These are phyloP conservation scores for Spisula subtruncata DNA, from an alignment of 2,888 invertebrate species.

Conservation along the genomic window DNA sequence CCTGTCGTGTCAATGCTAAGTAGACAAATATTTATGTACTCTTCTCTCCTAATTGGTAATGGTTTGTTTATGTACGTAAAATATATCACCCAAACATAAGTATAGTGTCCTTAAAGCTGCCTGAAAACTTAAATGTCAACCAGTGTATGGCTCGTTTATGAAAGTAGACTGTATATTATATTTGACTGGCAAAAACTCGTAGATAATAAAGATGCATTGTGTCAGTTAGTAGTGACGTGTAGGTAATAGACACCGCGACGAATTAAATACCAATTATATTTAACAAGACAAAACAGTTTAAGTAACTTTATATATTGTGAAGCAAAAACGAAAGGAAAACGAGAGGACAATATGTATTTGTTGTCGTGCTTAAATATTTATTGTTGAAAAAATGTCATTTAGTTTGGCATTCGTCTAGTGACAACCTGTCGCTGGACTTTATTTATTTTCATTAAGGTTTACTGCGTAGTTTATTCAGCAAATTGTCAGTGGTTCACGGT, in stretches of 20 bases:
- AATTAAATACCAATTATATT: conserved; percentile 8
- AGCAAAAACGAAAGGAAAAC: no score
- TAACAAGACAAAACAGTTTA: conserved; percentile 18
- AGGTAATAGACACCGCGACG: background rate
- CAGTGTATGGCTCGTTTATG: background rate
- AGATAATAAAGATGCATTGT: conserved; percentile 10
- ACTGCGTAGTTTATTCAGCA: no score
- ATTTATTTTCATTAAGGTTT: no score
- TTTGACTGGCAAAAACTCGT: background rate
- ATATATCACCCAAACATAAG: conserved; percentile 7
- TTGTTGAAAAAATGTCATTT: no score
- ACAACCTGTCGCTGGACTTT: no score
- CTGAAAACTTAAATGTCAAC: background rate
- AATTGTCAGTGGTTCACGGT: no score
- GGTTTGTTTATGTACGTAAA: conserved; percentile 33
- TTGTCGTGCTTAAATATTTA: no score
- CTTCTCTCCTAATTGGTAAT: conserved; percentile 37
- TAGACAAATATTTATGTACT: conserved; percentile 46
- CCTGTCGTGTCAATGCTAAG: conserved; percentile 43
- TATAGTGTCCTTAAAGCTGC: background rate
- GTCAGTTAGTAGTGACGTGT: background rate
- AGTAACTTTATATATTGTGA: background rate
- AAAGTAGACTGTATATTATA: background rate
- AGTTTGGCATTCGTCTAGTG: no score
- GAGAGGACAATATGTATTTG: no score